A percentile compares a stretch with the other conserved stretches of the same genome.
phyloP scores from a whole-genome alignment of 1,140 invertebrate species.

The Bombus affinis region DNA sequence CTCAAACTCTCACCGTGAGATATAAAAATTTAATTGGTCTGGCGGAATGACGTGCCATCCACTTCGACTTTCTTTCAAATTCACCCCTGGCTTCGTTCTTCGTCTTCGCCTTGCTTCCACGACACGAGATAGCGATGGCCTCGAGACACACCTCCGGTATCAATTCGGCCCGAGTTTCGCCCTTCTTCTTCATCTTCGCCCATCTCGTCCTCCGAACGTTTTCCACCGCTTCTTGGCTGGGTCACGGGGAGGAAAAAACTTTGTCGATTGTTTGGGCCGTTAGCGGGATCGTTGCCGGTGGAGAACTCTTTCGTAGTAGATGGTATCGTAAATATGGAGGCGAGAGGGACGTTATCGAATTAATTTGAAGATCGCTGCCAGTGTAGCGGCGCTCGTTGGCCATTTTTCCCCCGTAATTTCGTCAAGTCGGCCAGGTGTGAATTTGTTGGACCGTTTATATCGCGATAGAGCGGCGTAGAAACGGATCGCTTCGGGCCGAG shows the following conservation, averaged over 20 bases:
- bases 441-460: not conserved
- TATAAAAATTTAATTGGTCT: slow-evolving; percentile 83
- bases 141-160: slow-evolving; percentile 7
- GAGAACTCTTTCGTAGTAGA: slow-evolving; percentile 30
- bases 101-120: not conserved
- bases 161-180: slow-evolving; percentile 23
- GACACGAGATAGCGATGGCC: not conserved
- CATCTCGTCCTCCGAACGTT: not conserved
- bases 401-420: slow-evolving; percentile 13
- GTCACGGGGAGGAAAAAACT: slow-evolving; percentile 36
- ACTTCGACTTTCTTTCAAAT: slow-evolving; percentile 71
- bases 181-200: slow-evolving; percentile 18
- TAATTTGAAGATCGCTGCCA: slow-evolving; percentile 1
- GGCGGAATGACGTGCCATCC: slow-evolving; percentile 77
- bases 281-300: slow-evolving; percentile 52
- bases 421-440: slow-evolving; percentile 3
- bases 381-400: not conserved
- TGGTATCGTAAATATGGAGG: slow-evolving; percentile 32
- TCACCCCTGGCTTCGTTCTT: not conserved
- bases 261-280: slow-evolving; percentile 65
- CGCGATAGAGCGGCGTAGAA: not conserved
- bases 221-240: too few relatives aligned
- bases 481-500: not conserved
- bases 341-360: not conserved
- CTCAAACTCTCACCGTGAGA: slow-evolving; percentile 81